Conservation (phyloP, 2,113 vertebrate species). For the Labeo catla region DNA sequence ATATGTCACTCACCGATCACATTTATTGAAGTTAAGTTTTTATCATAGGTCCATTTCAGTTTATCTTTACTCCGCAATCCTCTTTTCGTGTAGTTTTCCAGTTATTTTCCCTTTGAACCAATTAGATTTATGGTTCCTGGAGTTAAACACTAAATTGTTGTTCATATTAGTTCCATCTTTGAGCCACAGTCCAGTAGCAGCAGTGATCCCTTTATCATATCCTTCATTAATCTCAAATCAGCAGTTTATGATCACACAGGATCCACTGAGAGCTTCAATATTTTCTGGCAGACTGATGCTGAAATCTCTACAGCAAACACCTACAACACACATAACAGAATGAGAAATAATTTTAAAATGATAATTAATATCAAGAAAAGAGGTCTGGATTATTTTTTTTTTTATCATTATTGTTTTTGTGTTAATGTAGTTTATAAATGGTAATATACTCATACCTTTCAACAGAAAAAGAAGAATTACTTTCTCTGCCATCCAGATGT, state of each 20-base stretch:
- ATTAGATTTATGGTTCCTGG: not conserved
- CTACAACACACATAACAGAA: too few species aligned
- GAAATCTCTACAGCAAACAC: too few species aligned
- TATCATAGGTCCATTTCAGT: not conserved
- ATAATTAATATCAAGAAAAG: too few species aligned
- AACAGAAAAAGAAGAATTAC: too few species aligned
- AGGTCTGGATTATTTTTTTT: too few species aligned
- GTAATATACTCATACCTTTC: too few species aligned
- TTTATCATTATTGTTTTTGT: too few species aligned
- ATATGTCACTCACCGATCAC: not conserved
- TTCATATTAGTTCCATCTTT: not conserved
- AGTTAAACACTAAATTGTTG: not conserved
- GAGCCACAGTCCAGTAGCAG: fast-evolving
- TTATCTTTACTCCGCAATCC: not conserved
- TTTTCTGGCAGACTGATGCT: too few species aligned
- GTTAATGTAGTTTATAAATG: too few species aligned
- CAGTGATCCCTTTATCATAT: not conserved
- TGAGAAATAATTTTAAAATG: too few species aligned
- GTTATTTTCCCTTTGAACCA: not conserved
- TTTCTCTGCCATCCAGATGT: too few species aligned
- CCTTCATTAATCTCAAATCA: fast-evolving
- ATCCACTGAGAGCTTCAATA: not conserved
- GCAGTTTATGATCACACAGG: not conserved
- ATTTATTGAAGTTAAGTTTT: not conserved
- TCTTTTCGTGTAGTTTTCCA: not conserved